A percentile compares a stretch with the other conserved stretches of the same genome.
phyloP scores from a whole-genome alignment of 2,797 vertebrate species.

The Oreochromis grahami region DNA sequence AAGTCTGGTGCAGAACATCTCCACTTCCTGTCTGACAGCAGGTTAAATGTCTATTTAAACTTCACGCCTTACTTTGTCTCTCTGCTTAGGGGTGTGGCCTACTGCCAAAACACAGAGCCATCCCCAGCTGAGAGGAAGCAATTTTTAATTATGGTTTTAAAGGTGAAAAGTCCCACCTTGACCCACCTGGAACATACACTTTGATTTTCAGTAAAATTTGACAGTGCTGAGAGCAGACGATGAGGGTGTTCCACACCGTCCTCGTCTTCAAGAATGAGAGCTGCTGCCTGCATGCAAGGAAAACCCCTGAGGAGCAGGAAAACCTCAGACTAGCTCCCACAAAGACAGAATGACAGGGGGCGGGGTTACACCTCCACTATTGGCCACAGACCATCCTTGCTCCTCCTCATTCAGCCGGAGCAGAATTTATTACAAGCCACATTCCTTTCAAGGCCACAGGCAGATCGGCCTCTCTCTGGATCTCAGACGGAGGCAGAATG shows the following conservation, averaged over 20 bases:
- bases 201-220: not conserved
- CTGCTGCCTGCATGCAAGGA: not conserved
- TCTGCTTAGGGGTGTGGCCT: not conserved
- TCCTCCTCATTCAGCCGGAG: not conserved
- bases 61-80: not conserved
- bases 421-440: not conserved
- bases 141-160: not conserved
- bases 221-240: not conserved
- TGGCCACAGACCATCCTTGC: not conserved
- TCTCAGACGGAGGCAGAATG: not conserved
- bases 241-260: fast-evolving
- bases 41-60: not conserved
- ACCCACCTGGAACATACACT: fast-evolving
- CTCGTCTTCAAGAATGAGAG: not conserved
- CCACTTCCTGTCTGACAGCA: not conserved
- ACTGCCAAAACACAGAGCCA: not conserved
- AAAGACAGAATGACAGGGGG: not conserved
- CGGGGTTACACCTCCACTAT: not conserved
- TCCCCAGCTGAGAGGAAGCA: not conserved
- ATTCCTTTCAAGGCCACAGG: not conserved
- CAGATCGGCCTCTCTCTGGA: not conserved
- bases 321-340: not conserved
- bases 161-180: not conserved
- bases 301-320: not conserved
- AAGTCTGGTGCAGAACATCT: not conserved